These are phyloP conservation scores for Morpho achilles DNA, from an alignment of 2,888 invertebrate species.

Conservation along the genomic window DNA sequence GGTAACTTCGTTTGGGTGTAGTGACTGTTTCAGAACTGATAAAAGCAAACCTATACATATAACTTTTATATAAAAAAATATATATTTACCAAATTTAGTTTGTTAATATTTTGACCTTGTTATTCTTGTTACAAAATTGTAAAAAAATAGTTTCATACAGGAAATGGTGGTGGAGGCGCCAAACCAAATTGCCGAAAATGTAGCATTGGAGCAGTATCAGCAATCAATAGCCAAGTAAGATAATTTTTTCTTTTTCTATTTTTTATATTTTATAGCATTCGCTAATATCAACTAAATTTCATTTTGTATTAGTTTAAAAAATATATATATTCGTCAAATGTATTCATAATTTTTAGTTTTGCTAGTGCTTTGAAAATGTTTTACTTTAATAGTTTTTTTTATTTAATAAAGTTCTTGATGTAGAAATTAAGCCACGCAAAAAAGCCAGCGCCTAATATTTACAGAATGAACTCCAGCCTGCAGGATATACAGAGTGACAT, in stretches of 20 bases:
- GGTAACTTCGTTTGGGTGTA: too few relatives aligned
- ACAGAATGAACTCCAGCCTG: conserved; percentile 94
- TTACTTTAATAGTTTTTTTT: neutral
- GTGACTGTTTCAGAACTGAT: too few relatives aligned
- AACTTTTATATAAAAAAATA: too few relatives aligned
- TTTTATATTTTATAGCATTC: neutral
- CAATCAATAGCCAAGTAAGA: conserved; percentile 90
- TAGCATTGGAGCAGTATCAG: conserved; percentile 90
- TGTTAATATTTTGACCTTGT: too few relatives aligned
- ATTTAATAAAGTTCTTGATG: conserved; percentile 13
- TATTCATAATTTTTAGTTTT: neutral
- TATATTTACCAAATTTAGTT: too few relatives aligned
- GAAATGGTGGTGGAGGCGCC: conserved; percentile 55
- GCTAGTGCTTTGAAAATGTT: neutral
- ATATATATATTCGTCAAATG: too few relatives aligned
- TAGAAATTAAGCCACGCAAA: conserved; percentile 22
- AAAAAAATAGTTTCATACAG: conserved; percentile 33
- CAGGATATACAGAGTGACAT: conserved; percentile 97
- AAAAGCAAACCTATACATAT: too few relatives aligned
- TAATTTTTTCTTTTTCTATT: conserved; percentile 1
- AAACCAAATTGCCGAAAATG: conserved; percentile 82
- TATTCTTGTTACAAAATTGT: too few relatives aligned
- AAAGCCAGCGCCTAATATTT: conserved; percentile 39
- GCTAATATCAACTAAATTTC: too few relatives aligned
- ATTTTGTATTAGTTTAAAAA: too few relatives aligned